phyloP scores from a whole-genome alignment of 2,888 invertebrate species.

The Trichogramma dendrolimi region DNA sequence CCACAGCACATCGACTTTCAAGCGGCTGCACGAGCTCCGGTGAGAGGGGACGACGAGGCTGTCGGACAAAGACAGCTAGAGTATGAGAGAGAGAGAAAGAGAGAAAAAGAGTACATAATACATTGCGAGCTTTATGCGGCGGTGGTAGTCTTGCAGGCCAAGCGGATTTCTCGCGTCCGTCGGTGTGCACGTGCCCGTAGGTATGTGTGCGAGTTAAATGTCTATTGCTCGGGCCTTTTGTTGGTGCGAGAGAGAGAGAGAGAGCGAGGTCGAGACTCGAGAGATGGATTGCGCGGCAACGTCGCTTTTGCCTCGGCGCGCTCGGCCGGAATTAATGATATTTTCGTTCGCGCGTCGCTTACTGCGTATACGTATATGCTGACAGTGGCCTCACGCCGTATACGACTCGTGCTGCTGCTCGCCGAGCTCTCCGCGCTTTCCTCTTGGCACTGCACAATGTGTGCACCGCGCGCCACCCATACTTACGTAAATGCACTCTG shows the following conservation, averaged over 20 bases:
- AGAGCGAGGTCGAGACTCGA: slow-evolving; percentile 22
- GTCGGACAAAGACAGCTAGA: neutral
- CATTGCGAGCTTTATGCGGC: slow-evolving; percentile 3
- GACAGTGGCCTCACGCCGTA: neutral
- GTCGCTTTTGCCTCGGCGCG: slow-evolving; percentile 20
- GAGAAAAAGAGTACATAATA: neutral
- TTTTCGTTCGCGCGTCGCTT: slow-evolving; percentile 20
- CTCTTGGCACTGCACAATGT: neutral
- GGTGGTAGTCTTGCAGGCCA: slow-evolving; percentile 23
- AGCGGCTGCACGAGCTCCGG: slow-evolving; percentile 9
- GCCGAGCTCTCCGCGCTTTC: neutral
- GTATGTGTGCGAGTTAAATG: neutral
- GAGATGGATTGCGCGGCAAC: slow-evolving; percentile 23
- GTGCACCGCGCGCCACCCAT: too few relatives aligned
- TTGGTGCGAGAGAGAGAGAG: neutral
- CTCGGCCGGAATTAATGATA: slow-evolving; percentile 29
- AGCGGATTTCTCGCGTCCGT: slow-evolving; percentile 25
- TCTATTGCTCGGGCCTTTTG: neutral
- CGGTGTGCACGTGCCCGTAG: neutral
- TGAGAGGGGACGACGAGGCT: slow-evolving; percentile 7
- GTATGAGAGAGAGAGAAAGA: neutral
- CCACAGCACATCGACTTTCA: slow-evolving; percentile 14
- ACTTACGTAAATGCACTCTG: too few relatives aligned
- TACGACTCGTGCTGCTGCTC: slow-evolving; percentile 2
- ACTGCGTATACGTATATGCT: neutral